Evolutionary conservation across 2,113 vertebrate species (phyloP).

Genomic region (Clarias gariepinus): DNA sequence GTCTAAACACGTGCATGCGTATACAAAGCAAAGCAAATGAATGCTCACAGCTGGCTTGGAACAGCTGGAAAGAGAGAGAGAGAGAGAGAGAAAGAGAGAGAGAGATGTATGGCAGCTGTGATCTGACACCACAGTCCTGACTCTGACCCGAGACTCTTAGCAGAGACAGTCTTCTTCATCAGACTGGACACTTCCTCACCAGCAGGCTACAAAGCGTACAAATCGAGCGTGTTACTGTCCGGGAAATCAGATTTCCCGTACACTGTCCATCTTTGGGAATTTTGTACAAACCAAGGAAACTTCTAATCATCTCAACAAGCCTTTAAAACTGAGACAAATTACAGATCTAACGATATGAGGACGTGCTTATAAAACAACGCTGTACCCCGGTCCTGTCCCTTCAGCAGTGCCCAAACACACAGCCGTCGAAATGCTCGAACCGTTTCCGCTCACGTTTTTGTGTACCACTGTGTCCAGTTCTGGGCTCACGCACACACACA

Average conservation of each 20-base stretch:
- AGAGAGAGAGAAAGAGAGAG: constrained; percentile 33
- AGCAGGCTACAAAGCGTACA: neutral
- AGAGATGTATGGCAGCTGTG: constrained; percentile 28
- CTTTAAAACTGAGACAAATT: neutral
- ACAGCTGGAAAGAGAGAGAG: constrained; percentile 32
- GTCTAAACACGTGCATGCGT: constrained; percentile 6
- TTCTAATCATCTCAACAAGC: neutral
- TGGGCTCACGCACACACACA: neutral
- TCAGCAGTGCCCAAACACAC: neutral
- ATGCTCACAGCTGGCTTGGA: constrained; percentile 37
- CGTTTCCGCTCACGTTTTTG: constrained; percentile 1
- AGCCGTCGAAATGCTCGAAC: constrained; percentile 14
- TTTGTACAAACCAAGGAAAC: neutral
- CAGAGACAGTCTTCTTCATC: neutral
- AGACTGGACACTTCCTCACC: neutral
- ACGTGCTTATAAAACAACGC: neutral
- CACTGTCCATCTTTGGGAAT: neutral
- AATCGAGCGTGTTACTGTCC: neutral
- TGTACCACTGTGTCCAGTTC: neutral
- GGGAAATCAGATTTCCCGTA: neutral
- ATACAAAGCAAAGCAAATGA: constrained; percentile 25
- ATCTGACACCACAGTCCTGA: constrained; percentile 30
- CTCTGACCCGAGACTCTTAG: neutral
- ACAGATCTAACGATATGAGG: neutral
- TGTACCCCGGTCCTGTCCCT: neutral